A percentile compares a stretch with the other conserved stretches of the same genome.
Conservation (phyloP, 2,113 vertebrate genomes). For the Phyllostomus discolor region DNA sequence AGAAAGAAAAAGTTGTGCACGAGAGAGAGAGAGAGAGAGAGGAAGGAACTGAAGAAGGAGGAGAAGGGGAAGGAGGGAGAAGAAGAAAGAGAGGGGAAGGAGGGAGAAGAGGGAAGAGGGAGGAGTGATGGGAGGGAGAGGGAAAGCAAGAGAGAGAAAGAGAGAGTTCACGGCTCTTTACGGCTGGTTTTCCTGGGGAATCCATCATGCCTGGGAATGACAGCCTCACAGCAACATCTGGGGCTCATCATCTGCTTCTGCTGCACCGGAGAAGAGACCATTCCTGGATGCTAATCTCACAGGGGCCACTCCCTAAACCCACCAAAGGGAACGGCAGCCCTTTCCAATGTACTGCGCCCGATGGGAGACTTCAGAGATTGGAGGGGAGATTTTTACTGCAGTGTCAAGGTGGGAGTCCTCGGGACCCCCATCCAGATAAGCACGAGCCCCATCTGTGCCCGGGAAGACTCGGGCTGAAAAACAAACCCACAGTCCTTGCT, state of each 20-base stretch:
- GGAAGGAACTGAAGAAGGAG: no score
- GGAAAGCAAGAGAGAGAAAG: no score
- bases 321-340: constrained; percentile 46
- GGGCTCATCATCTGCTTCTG: constrained; percentile 51
- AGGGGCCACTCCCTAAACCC: background rate
- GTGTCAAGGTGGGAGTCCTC: background rate
- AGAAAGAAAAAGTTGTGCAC: background rate
- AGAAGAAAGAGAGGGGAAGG: no score
- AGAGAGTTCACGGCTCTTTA: background rate
- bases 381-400: constrained; percentile 31
- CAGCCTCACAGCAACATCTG: constrained; percentile 64
- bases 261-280: constrained; percentile 35
- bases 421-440: background rate
- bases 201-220: constrained; percentile 33
- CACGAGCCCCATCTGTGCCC: background rate
- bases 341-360: constrained; percentile 15
- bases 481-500: background rate
- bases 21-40: no score
- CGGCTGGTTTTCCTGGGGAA: constrained; percentile 8
- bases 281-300: constrained; percentile 48
- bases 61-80: background rate
- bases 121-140: no score
- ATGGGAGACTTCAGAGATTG: constrained; percentile 4
- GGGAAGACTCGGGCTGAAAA: background rate
- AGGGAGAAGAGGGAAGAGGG: background rate